Conservation (phyloP, 2,113 vertebrate genomes). For the Suncus etruscus region DNA sequence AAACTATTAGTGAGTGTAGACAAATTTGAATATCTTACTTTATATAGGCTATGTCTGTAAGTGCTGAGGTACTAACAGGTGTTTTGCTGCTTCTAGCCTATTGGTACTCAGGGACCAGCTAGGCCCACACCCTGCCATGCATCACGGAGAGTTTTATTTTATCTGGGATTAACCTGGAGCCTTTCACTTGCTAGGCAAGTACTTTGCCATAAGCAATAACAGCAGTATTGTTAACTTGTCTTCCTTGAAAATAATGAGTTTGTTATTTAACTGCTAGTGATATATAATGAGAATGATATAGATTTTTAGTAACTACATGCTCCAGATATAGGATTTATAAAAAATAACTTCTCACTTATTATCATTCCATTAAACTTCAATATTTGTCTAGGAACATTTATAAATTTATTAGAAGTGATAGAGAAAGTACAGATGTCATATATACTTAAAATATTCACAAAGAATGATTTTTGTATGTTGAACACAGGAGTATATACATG, state of each 20-base stretch:
- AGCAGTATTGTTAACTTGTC: background rate
- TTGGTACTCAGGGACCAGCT: no score
- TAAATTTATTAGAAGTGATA: conserved; percentile 37
- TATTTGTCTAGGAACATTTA: background rate
- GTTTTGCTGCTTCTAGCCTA: no score
- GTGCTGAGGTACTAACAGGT: no score
- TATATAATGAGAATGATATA: background rate
- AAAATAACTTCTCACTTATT: background rate
- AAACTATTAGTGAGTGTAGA: background rate
- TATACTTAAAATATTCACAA: background rate
- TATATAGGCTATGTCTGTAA: no score
- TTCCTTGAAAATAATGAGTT: background rate
- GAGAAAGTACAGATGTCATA: background rate
- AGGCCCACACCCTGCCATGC: no score
- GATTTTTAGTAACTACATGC: background rate
- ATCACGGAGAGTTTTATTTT: no score
- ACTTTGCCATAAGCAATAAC: background rate
- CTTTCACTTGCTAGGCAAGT: no score
- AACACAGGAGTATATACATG: background rate
- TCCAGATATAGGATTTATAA: background rate
- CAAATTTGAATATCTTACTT: background rate
- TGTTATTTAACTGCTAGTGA: background rate
- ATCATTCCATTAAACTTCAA: background rate
- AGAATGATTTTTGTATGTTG: accelerated
- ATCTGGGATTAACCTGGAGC: no score